Base-by-base conservation (phyloP, 2,797 vertebrate species). In the Enteromius viviparus region DNA sequence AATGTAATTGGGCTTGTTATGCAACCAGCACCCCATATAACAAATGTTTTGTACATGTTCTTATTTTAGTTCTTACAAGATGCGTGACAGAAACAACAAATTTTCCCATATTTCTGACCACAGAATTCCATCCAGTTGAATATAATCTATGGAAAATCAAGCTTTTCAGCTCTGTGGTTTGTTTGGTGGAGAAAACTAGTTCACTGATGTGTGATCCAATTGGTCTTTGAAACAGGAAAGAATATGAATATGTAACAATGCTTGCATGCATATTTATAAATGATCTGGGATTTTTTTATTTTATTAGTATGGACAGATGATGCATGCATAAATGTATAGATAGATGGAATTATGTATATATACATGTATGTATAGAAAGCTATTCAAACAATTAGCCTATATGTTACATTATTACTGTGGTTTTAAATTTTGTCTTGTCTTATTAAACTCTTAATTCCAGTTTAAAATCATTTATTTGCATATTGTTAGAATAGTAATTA, bases 161-260 rank as follows among this genome's bases (percentile, higher is more conserved):
- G 45, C 42, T 23, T 23, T 64, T 74, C 8, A 26, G 21, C 45
- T 74, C 32, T 29, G 70, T 15, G 58, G 42, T 65, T 65, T 74
- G 42, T 81, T 10, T 34, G 19, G 26, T 72, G 69, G 12, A 49
- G 32, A 75, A 32, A 65, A 47, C 45, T 8, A n/a, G 40, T 34
- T 49, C 69, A 81, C 55, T 53, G 29, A 12, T 1, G 9, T 51
- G 11, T 81, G 84, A 76, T 64, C 78, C 53, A 53, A 40, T 29
- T 81, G 84, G 65, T 64, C 9, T 76, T 70, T 53, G 23, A 64
- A 51, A 42, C 83, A 62, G 78, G 72, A 78, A 71, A 78, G 65
- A 64, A 10, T 51, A 76, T 64, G 21, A 37, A 70, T 62, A 64
- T 82, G 80, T 58, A 75, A 78, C 32, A 40, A 42, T 21, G 6